phyloP scores from a whole-genome alignment of 2,888 invertebrate genomes.

The Sthenelais limicola region DNA sequence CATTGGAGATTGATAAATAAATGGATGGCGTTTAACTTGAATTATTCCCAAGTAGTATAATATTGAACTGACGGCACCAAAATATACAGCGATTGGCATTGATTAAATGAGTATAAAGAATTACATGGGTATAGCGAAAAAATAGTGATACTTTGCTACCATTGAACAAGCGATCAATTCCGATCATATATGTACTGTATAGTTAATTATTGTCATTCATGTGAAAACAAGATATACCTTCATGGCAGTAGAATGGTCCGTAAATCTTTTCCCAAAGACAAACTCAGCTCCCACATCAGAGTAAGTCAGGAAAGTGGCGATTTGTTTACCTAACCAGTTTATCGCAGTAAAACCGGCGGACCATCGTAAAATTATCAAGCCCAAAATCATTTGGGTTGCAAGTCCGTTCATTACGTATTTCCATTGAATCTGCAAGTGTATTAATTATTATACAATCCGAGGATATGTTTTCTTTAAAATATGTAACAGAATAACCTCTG shows the following conservation, averaged over 20 bases:
- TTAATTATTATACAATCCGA: too few relatives aligned
- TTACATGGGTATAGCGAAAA: background rate
- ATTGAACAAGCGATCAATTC: too few relatives aligned
- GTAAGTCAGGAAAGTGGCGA: constrained; percentile 47
- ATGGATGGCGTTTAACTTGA: constrained; percentile 26
- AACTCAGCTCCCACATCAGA: constrained; percentile 45
- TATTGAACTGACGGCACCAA: constrained; percentile 46
- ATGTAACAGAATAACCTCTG: too few relatives aligned
- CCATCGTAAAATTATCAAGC: constrained; percentile 49
- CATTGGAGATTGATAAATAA: background rate
- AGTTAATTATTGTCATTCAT: background rate
- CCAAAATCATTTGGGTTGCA: constrained; percentile 46
- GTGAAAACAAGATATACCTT: too few relatives aligned
- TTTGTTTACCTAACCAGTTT: constrained; percentile 43
- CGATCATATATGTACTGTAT: background rate
- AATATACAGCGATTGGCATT: constrained; percentile 47
- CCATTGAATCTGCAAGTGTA: constrained; percentile 49
- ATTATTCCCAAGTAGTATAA: constrained; percentile 46
- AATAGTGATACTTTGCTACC: background rate
- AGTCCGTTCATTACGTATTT: constrained; percentile 42
- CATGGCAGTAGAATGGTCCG: constrained; percentile 48
- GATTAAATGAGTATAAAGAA: background rate
- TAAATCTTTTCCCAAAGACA: constrained; percentile 48
- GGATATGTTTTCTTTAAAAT: too few relatives aligned
- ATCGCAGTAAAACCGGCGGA: constrained; percentile 43